Conservation (phyloP, 2,888 invertebrate species). For the Brenthis hecate region DNA sequence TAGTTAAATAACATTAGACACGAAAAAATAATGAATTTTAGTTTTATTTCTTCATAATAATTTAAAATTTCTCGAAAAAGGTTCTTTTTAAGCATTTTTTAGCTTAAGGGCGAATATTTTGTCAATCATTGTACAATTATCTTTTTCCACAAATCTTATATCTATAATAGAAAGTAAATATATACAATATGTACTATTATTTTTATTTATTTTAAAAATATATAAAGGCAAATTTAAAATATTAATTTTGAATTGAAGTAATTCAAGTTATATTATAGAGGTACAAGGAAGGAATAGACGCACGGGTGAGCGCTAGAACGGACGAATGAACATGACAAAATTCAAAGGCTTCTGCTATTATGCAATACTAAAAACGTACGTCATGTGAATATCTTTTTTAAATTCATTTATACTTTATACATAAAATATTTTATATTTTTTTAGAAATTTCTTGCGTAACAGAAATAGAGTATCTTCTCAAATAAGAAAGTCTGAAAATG, state of each 20-base stretch:
- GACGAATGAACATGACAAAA: constrained; percentile 21
- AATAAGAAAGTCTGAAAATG: too few relatives aligned
- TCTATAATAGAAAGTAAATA: too few relatives aligned
- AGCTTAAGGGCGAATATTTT: too few relatives aligned
- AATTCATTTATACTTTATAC: background rate
- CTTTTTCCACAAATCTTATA: too few relatives aligned
- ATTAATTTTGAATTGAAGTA: constrained; percentile 8
- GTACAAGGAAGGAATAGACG: constrained; percentile 14
- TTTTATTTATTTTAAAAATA: background rate
- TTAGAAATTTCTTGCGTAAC: background rate
- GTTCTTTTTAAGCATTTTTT: too few relatives aligned
- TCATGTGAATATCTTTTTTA: constrained; percentile 4
- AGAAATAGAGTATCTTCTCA: too few relatives aligned
- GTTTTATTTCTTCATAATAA: background rate
- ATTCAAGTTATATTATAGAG: constrained; percentile 5
- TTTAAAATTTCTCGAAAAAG: background rate
- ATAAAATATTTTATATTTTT: background rate
- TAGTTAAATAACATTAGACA: constrained; percentile 30
- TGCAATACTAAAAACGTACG: constrained; percentile 15
- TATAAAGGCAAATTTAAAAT: background rate
- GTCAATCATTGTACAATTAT: too few relatives aligned
- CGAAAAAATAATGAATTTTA: constrained; percentile 19
- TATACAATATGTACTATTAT: background rate
- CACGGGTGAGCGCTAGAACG: constrained; percentile 15
- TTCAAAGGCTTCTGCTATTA: constrained; percentile 21